phyloP scores from a whole-genome alignment of 2,797 vertebrate genomes.

The Helostoma temminkii region DNA sequence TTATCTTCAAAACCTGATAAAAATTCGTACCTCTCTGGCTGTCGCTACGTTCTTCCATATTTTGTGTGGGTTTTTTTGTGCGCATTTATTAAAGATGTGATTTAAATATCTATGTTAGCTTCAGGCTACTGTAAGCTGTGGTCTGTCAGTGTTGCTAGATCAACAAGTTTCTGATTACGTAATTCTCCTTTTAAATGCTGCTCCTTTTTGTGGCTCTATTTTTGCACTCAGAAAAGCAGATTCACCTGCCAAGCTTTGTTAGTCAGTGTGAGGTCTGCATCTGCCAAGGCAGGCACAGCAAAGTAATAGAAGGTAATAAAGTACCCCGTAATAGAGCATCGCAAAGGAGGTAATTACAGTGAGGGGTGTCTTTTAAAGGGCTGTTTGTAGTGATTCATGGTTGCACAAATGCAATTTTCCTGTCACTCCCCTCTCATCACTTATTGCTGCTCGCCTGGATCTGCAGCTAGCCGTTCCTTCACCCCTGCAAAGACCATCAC shows the following conservation, averaged over 20 bases:
- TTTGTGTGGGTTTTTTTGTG: too few relatives aligned
- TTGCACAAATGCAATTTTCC: slow-evolving; percentile 82
- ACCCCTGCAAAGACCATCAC: slow-evolving; percentile 25
- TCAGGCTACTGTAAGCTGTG: not conserved
- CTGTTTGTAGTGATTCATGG: slow-evolving; percentile 85
- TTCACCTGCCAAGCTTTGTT: slow-evolving; percentile 71
- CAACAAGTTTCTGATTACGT: slow-evolving; percentile 37
- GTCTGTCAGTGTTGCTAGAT: slow-evolving; percentile 3
- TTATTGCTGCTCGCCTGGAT: slow-evolving; percentile 70
- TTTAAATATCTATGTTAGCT: not conserved
- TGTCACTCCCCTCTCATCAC: slow-evolving; percentile 81
- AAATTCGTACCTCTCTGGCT: too few relatives aligned
- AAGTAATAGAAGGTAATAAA: slow-evolving; percentile 78
- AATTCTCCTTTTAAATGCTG: slow-evolving; percentile 23
- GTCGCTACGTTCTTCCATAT: too few relatives aligned
- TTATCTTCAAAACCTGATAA: too few relatives aligned
- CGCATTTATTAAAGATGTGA: too few relatives aligned
- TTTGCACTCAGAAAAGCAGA: slow-evolving; percentile 22
- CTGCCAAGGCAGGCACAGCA: slow-evolving; percentile 66
- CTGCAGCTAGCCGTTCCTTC: slow-evolving; percentile 54
- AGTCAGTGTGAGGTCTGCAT: slow-evolving; percentile 78
- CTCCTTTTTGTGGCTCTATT: slow-evolving; percentile 24
- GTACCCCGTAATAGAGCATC: slow-evolving; percentile 73
- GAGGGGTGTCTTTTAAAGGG: slow-evolving; percentile 78
- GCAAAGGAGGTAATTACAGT: slow-evolving; percentile 82